Evolutionary conservation across 2,113 vertebrate genomes (phyloP), one percentile per base, ranked within the genome.

Genomic region (Lycocorax pyrrhopterus): DNA sequence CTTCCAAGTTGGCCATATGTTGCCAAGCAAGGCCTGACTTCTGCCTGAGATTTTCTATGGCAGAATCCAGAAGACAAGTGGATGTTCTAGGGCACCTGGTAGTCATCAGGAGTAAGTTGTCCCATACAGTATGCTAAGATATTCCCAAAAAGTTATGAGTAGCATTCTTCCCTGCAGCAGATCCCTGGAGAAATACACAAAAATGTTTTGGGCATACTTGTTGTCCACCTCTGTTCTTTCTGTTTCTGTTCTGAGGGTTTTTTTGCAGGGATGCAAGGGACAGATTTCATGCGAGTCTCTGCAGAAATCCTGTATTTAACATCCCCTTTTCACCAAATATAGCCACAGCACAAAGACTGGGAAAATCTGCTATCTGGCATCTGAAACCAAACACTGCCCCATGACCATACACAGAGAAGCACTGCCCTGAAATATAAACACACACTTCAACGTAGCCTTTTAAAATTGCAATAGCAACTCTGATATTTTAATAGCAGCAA

Each of bases 181-280:
- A 60, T 56, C 13, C 59, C 58, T 25, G 18, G 0, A 81, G 17
- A 91, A 89, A 72, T 9, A 52, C 0, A 5, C 5, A 25, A 41
- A 64, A 41, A 33, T 13, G 2, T 51, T 47, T 29, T 32, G 10
- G 71, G 55, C 26, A 39, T 25, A 14, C 12, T 53, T 53, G 2
- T 6, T 39, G 8, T 16, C 15, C 17, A 29, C 5, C 8, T 43
- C 18, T 25, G 47, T 43, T 62, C 44, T 43, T 58, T 44, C 33
- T 27, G 22, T 0, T 6, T 84, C 76, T 63, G 46, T 30, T 81
- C 29, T 29, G 41, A 43, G 29, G 22, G 13, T 1, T 62, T 39
- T 66, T 29, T 44, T 17, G 12, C 5, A 1, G 12, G 3, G 16
- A 19, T 3, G 2, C 13, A 16, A 7, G 1, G 8, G 2, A 23